Conservation (phyloP, 23 tunicate genomes). For the Trididemnum miniatum region DNA sequence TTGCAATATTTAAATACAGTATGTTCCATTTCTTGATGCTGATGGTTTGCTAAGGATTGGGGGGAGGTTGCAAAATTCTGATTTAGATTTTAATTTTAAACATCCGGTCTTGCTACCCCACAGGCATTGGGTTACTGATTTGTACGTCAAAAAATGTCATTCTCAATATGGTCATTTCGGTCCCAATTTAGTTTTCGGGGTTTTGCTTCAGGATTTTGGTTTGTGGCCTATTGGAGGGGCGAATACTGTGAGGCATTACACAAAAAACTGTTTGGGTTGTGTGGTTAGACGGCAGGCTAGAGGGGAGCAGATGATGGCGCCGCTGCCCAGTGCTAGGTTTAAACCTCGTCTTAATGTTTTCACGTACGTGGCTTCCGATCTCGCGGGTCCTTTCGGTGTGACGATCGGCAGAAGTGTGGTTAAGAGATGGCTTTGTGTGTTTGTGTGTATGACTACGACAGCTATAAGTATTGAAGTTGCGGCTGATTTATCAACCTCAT, state of each 20-base stretch:
- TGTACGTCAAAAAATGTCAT: background rate
- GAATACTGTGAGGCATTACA: background rate
- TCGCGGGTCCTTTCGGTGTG: constrained; percentile 22
- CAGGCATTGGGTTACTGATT: background rate
- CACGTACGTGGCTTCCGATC: background rate
- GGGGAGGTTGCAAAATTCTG: constrained; percentile 16
- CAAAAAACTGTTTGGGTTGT: constrained; percentile 5
- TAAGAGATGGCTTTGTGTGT: constrained; percentile 21
- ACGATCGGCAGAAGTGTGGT: constrained; percentile 2
- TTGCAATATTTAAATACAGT: background rate
- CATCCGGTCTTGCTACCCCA: constrained; percentile 16
- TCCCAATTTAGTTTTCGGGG: background rate
- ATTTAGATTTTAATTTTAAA: background rate
- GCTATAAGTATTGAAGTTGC: constrained; percentile 17
- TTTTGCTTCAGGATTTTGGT: background rate
- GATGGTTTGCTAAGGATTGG: constrained; percentile 4
- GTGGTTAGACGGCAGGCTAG: background rate
- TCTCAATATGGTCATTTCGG: background rate
- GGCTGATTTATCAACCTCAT: constrained; percentile 3
- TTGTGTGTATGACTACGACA: constrained; percentile 1
- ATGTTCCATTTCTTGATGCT: constrained; percentile 6
- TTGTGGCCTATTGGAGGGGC: background rate
- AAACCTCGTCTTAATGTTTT: background rate
- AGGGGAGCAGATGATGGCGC: constrained; percentile 15
- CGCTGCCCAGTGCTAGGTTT: constrained; percentile 1